phyloP scores from a whole-genome alignment of 2,888 invertebrate genomes.

The Drosophila vallismaia region DNA sequence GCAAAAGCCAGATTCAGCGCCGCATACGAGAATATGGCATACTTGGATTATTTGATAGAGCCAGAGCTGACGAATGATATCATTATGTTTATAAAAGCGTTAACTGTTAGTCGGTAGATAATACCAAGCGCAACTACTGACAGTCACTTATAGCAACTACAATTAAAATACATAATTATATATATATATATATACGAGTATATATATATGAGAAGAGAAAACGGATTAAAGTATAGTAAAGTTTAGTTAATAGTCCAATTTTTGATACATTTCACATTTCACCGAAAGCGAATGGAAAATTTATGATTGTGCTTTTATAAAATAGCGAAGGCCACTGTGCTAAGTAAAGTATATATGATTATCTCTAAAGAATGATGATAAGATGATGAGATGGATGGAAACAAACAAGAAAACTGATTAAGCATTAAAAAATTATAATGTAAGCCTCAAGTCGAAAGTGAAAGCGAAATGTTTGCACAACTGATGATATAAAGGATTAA shows the following conservation, averaged over 20 bases:
- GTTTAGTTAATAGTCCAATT: slow-evolving; percentile 76
- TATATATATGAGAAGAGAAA: slow-evolving; percentile 10
- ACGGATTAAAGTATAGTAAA: slow-evolving; percentile 54
- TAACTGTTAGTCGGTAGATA: slow-evolving; percentile 38
- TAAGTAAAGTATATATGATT: slow-evolving; percentile 46
- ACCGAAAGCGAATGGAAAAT: slow-evolving; percentile 31
- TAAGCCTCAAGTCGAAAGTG: slow-evolving; percentile 60
- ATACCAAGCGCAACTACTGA: slow-evolving; percentile 43
- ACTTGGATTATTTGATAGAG: slow-evolving; percentile 53
- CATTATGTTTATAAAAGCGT: slow-evolving; percentile 70
- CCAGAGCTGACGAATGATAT: slow-evolving; percentile 68
- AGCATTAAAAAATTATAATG: slow-evolving; percentile 51
- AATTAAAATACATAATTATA: slow-evolving; percentile 11
- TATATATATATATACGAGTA: background rate
- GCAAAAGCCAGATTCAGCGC: slow-evolving; percentile 36
- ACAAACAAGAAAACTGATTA: slow-evolving; percentile 67
- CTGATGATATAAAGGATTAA: slow-evolving; percentile 28
- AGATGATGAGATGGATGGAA: slow-evolving; percentile 9
- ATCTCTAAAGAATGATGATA: slow-evolving; percentile 22
- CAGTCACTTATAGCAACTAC: slow-evolving; percentile 49
- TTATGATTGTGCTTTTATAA: slow-evolving; percentile 66
- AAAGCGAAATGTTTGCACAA: slow-evolving; percentile 40
- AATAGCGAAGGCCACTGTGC: slow-evolving; percentile 41
- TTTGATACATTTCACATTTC: slow-evolving; percentile 69
- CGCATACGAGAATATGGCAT: slow-evolving; percentile 23